Percentiles rank a stretch among this genome's conserved stretches.
phyloP scores from a whole-genome alignment of 2,888 invertebrate species.

The Cetonia aurata region DNA sequence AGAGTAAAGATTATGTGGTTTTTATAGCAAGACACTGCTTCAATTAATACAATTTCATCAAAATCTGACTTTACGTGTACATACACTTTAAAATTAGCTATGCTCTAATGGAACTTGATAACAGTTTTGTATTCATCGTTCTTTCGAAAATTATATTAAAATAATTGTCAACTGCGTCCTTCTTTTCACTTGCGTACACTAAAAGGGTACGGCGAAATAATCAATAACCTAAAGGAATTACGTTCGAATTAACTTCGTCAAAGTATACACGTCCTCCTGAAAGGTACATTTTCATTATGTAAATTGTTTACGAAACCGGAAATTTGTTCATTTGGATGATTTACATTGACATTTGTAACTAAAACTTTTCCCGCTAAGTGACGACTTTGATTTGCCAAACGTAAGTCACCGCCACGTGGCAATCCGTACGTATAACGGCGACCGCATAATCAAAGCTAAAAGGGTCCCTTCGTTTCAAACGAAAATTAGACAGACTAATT shows the following conservation, averaged over 20 bases:
- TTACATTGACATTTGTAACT: constrained; percentile 40
- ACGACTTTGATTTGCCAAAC: constrained; percentile 33
- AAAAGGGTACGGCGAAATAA: not conserved
- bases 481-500: constrained; percentile 36
- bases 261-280: constrained; percentile 8
- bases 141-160: too few relatives aligned
- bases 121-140: too few relatives aligned
- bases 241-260: constrained; percentile 33
- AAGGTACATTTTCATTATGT: constrained; percentile 37
- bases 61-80: too few relatives aligned
- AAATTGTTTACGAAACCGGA: constrained; percentile 45
- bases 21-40: too few relatives aligned
- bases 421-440: constrained; percentile 8
- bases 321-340: constrained; percentile 43
- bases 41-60: too few relatives aligned
- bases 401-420: constrained; percentile 23
- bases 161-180: not conserved
- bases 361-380: constrained; percentile 36
- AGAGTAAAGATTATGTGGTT: too few relatives aligned
- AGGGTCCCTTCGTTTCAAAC: constrained; percentile 23
- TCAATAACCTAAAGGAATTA: constrained; percentile 26
- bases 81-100: too few relatives aligned
- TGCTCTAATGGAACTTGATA: too few relatives aligned
- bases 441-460: constrained; percentile 31
- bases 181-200: not conserved